phyloP scores from a whole-genome alignment of 2,113 vertebrate genomes.

The Solenodon paradoxus region DNA sequence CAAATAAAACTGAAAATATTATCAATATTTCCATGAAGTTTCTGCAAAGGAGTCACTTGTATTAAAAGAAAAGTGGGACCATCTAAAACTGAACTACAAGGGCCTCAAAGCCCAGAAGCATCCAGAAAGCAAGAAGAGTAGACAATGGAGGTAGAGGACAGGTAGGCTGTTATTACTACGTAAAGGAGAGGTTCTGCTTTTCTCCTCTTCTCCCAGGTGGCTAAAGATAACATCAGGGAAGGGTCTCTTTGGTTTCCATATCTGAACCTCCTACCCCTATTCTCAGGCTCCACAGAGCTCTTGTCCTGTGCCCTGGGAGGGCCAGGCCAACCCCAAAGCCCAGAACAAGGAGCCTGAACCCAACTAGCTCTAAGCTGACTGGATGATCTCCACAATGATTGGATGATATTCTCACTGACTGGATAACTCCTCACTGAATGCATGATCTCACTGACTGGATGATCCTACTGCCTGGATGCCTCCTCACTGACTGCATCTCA shows the following conservation, averaged over 20 bases:
- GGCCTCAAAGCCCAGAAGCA: neutral
- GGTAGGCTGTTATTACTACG: neutral
- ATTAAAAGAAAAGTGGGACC: neutral
- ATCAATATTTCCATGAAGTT: neutral
- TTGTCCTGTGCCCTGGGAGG: neutral
- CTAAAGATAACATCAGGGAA: neutral
- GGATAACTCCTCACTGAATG: too few relatives aligned
- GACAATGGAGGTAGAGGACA: neutral
- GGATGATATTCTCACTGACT: too few relatives aligned
- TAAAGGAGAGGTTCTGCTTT: neutral
- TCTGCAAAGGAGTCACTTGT: neutral
- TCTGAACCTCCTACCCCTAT: too few relatives aligned
- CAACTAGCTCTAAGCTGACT: neutral
- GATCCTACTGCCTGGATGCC: too few relatives aligned
- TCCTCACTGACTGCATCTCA: too few relatives aligned
- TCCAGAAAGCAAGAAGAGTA: neutral
- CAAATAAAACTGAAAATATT: too few relatives aligned
- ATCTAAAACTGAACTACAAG: neutral
- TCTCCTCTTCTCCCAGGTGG: neutral
- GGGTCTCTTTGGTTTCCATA: neutral
- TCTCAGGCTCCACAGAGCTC: neutral
- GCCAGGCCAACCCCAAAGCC: neutral
- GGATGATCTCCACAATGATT: too few relatives aligned
- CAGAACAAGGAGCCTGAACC: neutral
- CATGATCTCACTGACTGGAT: too few relatives aligned